A percentile compares a stretch with the other conserved stretches of the same genome.
Evolutionary conservation across 2,113 vertebrate species (phyloP).

Genomic region (Chrysemys picta): DNA sequence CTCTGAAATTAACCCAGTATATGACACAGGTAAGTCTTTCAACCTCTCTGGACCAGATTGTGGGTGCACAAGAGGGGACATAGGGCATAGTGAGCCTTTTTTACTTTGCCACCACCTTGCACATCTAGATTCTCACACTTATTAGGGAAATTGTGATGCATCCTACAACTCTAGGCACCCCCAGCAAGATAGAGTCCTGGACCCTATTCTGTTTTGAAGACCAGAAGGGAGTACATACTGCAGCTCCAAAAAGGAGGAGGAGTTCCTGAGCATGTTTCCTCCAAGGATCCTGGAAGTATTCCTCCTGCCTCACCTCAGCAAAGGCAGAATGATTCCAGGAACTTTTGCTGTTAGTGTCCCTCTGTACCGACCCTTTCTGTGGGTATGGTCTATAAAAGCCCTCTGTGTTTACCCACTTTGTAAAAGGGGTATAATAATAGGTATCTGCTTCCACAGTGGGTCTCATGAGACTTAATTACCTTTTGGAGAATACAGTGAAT

Average conservation of each 20-base stretch:
- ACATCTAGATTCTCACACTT: no score
- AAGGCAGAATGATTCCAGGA: not conserved
- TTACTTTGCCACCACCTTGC: no score
- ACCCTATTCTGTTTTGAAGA: fast-evolving
- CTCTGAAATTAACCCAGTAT: no score
- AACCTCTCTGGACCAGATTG: no score
- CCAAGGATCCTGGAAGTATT: fast-evolving
- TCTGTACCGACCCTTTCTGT: no score
- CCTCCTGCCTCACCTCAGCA: not conserved
- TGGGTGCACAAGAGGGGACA: no score
- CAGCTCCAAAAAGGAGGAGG: not conserved
- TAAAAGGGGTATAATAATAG: not conserved
- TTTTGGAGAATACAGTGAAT: fast-evolving
- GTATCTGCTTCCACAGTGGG: not conserved
- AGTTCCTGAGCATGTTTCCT: not conserved
- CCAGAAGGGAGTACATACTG: no score
- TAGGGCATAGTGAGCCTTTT: no score
- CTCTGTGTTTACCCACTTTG: not conserved
- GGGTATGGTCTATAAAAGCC: no score
- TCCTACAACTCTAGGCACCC: no score
- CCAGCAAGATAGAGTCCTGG: not conserved
- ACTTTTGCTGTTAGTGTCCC: not conserved
- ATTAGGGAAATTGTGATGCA: no score
- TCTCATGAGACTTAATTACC: fast-evolving
- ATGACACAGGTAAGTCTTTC: no score